A percentile compares a stretch with the other conserved stretches of the same genome.
Conservation (phyloP, 1,140 invertebrate species). For the Phocides pigmalion region DNA sequence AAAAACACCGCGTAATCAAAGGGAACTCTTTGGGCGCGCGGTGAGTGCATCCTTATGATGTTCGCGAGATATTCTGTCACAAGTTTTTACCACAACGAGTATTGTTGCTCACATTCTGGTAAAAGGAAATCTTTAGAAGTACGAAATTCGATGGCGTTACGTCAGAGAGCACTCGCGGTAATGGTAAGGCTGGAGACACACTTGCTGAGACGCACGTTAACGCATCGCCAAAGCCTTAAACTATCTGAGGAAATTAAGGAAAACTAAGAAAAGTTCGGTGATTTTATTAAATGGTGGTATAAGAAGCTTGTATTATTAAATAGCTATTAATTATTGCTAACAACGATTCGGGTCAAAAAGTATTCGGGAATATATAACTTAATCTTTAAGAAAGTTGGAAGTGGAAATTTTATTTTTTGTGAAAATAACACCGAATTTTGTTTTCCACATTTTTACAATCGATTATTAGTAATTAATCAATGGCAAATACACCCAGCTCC, state of each 20-base stretch:
- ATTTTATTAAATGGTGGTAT: too few relatives aligned
- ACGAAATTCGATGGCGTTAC: constrained; percentile 48
- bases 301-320: too few relatives aligned
- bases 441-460: too few relatives aligned
- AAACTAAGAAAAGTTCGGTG: background rate
- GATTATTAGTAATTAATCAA: too few relatives aligned
- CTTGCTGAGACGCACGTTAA: background rate
- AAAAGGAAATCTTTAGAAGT: constrained; percentile 41
- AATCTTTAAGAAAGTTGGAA: too few relatives aligned
- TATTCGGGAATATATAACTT: too few relatives aligned
- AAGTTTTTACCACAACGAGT: constrained; percentile 24
- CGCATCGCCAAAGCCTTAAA: background rate
- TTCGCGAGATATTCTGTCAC: constrained; percentile 34
- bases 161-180: constrained; percentile 40
- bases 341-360: too few relatives aligned
- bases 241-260: background rate
- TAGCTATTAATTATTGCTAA: too few relatives aligned
- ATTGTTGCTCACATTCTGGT: constrained; percentile 31
- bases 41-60: constrained; percentile 39
- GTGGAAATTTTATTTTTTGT: too few relatives aligned
- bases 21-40: constrained; percentile 18
- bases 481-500: too few relatives aligned
- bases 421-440: too few relatives aligned
- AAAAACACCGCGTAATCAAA: constrained; percentile 36
- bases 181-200: constrained; percentile 40